Percentiles rank a stretch among this genome's conserved stretches.
Conservation (phyloP, 2,797 vertebrate species). For the Propithecus perrieri region DNA sequence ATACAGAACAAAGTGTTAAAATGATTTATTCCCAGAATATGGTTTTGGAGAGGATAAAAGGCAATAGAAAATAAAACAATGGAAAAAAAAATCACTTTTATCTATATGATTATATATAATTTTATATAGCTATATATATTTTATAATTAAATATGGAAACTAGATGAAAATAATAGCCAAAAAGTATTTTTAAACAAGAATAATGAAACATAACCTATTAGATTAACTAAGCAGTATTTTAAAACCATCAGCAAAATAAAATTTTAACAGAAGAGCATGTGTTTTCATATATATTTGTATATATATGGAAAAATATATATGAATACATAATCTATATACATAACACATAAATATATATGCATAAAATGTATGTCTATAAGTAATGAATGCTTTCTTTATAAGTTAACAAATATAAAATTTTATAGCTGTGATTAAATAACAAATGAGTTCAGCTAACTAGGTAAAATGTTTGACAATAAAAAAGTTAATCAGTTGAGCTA, state of each 20-base stretch:
- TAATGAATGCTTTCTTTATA: background rate
- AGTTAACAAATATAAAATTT: background rate
- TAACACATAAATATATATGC: background rate
- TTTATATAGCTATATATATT: background rate
- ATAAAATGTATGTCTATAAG: background rate
- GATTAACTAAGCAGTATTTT: background rate
- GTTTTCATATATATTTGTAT: background rate
- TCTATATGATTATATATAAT: background rate
- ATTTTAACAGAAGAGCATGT: background rate
- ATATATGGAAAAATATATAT: background rate
- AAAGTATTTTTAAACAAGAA: background rate
- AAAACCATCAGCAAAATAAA: conserved; percentile 23
- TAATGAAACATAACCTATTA: background rate
- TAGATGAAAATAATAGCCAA: background rate
- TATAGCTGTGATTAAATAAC: background rate
- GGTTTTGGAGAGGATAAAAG: background rate
- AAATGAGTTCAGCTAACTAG: background rate
- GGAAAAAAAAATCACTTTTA: background rate
- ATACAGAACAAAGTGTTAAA: background rate
- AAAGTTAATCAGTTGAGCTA: background rate
- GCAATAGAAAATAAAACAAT: background rate
- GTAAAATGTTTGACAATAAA: background rate
- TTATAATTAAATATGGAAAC: conserved; percentile 17
- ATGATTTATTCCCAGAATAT: conserved; percentile 4
- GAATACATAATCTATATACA: background rate